Percentiles rank a stretch among this genome's conserved stretches.
These are phyloP conservation scores for Drosophila lacicola DNA, from an alignment of 2,888 invertebrate genomes.

Conservation along the genomic window DNA sequence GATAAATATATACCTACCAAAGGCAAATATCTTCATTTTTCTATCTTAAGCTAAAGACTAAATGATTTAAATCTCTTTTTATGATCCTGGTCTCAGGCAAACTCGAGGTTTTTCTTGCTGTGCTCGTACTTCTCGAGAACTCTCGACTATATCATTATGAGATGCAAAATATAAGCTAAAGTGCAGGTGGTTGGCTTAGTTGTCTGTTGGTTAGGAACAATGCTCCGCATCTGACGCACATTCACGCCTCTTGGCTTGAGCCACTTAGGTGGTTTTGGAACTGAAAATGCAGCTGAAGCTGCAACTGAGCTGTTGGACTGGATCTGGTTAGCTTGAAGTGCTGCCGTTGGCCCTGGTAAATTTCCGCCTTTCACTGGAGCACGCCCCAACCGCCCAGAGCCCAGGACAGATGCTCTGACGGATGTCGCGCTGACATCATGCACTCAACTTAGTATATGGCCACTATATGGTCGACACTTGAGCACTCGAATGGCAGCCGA, in stretches of 20 bases:
- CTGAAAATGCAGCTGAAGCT: slow-evolving; percentile 9
- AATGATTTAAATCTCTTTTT: too few species aligned
- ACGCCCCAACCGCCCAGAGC: background rate
- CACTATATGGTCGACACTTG: slow-evolving; percentile 54
- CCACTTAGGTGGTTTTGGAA: background rate
- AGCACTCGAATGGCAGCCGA: slow-evolving; percentile 30
- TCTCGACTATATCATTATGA: background rate
- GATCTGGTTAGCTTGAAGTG: slow-evolving; percentile 16
- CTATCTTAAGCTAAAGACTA: too few species aligned
- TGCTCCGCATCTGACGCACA: slow-evolving; percentile 21
- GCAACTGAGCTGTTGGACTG: slow-evolving; percentile 3
- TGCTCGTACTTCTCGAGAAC: background rate
- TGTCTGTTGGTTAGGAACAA: slow-evolving; percentile 4
- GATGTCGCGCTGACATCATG: slow-evolving; percentile 58
- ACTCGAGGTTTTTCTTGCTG: too few species aligned
- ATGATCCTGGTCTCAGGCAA: too few species aligned
- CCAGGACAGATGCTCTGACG: slow-evolving; percentile 39
- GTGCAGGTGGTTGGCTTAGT: background rate
- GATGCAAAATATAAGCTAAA: background rate
- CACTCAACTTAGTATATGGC: slow-evolving; percentile 55
- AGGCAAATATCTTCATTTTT: too few species aligned
- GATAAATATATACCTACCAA: too few species aligned
- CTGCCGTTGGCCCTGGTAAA: slow-evolving; percentile 13
- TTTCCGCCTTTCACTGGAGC: slow-evolving; percentile 5
- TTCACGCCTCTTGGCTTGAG: slow-evolving; percentile 3